phyloP scores from a whole-genome alignment of 1,140 invertebrate species.

The Dicyema japonicum region DNA sequence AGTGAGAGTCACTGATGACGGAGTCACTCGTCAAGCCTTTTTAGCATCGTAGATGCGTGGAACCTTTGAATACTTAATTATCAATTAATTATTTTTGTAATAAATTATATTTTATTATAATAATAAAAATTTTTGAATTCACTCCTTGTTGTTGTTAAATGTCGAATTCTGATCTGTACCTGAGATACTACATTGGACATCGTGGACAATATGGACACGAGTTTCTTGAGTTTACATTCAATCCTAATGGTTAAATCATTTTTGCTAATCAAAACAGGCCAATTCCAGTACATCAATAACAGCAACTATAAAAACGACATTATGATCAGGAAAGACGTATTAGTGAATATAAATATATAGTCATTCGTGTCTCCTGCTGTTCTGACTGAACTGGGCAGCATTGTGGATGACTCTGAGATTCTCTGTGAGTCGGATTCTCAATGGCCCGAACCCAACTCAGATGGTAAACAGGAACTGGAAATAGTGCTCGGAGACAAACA shows the following conservation, averaged over 20 bases:
- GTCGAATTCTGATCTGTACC: too few species aligned
- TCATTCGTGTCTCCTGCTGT: slow-evolving; percentile 76
- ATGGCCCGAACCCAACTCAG: slow-evolving; percentile 33
- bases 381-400: slow-evolving; percentile 84
- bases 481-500: slow-evolving; percentile 96
- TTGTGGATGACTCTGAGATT: slow-evolving; percentile 89
- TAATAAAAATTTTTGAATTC: too few species aligned
- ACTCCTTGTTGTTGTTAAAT: too few species aligned
- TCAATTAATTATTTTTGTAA: too few species aligned
- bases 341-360: slow-evolving; percentile 8
- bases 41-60: too few species aligned
- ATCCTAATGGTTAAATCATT: slow-evolving; percentile 42
- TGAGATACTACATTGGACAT: slow-evolving; percentile 88
- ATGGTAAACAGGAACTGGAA: slow-evolving; percentile 74
- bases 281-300: slow-evolving; percentile 89
- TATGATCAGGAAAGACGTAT: slow-evolving; percentile 79
- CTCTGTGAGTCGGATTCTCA: slow-evolving; percentile 83
- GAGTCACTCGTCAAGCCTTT: too few species aligned
- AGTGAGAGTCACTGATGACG: too few species aligned
- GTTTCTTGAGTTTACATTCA: slow-evolving; percentile 91
- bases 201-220: slow-evolving; percentile 97
- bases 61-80: too few species aligned
- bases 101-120: too few species aligned
- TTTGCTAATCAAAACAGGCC: slow-evolving; percentile 23
- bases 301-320: slow-evolving; percentile 99